Percentiles rank a stretch among this genome's conserved stretches.
Evolutionary conservation across 2,113 vertebrate genomes (phyloP).

Genomic region (Hiodon tergisus): DNA sequence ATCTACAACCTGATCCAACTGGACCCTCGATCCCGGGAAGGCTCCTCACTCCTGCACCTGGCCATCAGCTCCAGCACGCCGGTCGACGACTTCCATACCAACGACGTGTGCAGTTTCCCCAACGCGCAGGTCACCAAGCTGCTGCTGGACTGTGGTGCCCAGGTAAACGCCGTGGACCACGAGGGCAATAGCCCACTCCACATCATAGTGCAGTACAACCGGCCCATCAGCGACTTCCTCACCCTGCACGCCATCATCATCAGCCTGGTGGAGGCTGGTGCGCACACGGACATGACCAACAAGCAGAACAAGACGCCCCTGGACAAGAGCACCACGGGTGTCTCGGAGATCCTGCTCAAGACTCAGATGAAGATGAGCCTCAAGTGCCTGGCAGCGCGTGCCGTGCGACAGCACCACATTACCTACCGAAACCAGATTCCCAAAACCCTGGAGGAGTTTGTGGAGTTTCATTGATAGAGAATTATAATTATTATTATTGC

Average conservation of each 20-base stretch:
- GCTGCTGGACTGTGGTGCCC: slow-evolving; percentile 85
- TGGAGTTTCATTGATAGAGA: slow-evolving; percentile 83
- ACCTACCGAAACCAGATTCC: slow-evolving; percentile 94
- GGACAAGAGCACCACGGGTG: slow-evolving; percentile 93
- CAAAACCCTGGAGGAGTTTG: slow-evolving; percentile 91
- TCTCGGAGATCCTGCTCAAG: slow-evolving; percentile 95
- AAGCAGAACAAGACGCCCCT: slow-evolving; percentile 95
- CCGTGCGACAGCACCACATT: slow-evolving; percentile 85
- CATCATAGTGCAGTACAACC: slow-evolving; percentile 94
- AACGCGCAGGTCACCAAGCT: slow-evolving; percentile 87
- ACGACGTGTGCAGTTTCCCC: slow-evolving; percentile 94
- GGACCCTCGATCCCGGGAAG: slow-evolving; percentile 83
- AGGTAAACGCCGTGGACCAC: slow-evolving; percentile 82
- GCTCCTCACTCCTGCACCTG: slow-evolving; percentile 81
- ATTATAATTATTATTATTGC: background rate
- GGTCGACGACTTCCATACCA: slow-evolving; percentile 95
- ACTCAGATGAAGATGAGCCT: slow-evolving; percentile 99
- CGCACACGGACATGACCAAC: slow-evolving; percentile 95
- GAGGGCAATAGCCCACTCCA: slow-evolving; percentile 92
- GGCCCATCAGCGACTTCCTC: slow-evolving; percentile 97
- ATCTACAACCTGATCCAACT: slow-evolving; percentile 88
- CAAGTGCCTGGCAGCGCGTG: slow-evolving; percentile 96
- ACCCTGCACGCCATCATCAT: slow-evolving; percentile 97
- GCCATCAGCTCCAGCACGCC: slow-evolving; percentile 90
- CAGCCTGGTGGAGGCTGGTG: slow-evolving; percentile 89